Base-by-base conservation (phyloP, 2,113 vertebrate species). In the Ceyx melanurus region DNA sequence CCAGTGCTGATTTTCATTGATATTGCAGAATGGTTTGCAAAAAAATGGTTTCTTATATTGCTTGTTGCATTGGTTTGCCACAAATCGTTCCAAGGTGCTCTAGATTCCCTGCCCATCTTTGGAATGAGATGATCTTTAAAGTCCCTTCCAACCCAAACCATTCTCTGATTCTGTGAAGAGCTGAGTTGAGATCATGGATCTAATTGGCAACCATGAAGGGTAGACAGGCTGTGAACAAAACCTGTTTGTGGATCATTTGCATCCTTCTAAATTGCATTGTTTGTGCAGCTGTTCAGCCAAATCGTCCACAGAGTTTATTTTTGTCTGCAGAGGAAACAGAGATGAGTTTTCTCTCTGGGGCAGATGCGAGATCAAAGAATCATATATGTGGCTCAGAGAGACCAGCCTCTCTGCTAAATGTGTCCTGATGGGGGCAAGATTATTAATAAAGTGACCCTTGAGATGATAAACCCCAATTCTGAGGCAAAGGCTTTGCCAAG, bases 191-290 rank as follows among this genome's bases (percentile, higher is more conserved):
- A 81, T 31, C 18, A 12, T 46, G 37, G 62, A 65, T 83, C 78
- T 86, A 95, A 90, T 92, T 94, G 95, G 75, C 81, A 87, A 21
- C 54, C 76, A 83, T 61, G 83, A 89, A 93, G 89, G 65, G 51
- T 29, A 67, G 57, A 83, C 81, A 70, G 81, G 66, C 92, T 91
- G 93, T 71, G 94, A 95, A 84, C 86, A 93, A 89, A 95, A 94
- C 65, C 83, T 50, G 48, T 86, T 93, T 7, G 0, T 81, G 68
- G 92, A 86, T 93, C 96, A 51, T 86, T 91, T 75, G 67, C 86
- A 93, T 95, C 88, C 89, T 79, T 92, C 95, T 92, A 87, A 96
- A 96, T 79, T 85, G 94, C 93, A 94, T 95, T 95, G 97, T 96
- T 96, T 93, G 89, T 90, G 89, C 95, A 97, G 95, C 96, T 97